Evolutionary conservation across 2,113 vertebrate species (phyloP), one percentile per base, ranked within the genome.

Genomic region (Myrmecobius fasciatus): DNA sequence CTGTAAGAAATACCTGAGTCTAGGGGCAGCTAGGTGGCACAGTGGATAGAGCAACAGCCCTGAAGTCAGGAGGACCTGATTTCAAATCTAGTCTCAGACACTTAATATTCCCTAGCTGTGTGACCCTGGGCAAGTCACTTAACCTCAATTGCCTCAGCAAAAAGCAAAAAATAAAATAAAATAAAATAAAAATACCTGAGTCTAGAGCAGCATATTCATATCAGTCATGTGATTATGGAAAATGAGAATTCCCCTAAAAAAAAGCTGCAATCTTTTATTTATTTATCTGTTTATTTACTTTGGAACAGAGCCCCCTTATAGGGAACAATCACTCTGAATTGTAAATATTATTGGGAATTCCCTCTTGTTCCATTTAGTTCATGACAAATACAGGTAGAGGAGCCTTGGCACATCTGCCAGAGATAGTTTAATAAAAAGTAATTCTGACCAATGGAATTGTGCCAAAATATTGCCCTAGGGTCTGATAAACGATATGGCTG

Each of bases 341-440:
- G 95, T 95, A 96, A 95, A 97, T 95, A 94, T 93, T 97, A 96
- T 95, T 93, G 92, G 94, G 96, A 97, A 97, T 92, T 97, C 97
- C 97, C 95, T 93, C 95, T 93, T 89, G 95, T 96, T 97, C 90
- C 94, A 97, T 95, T 91, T 94, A 92, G 89, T 93, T 75, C 48
- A 93, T 97, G 94, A 97, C 92, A 97, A 96, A 96, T 97, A 95
- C 95, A 89, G 93, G 91, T 96, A 92, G 94, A 96, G 96, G 95
- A 96, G 92, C 52, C 94, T 96, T 93, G 88, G 96, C 97, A 98
- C 28, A 56, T 96, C 97, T 98, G 97, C 96, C 95, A 20, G 46
- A 49, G 95, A 83, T 2, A 94, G 96, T 97, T 96, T 96, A 96
- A 91, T 92, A 89, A 96, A 95, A 97, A 97, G 95, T 93, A 95